These are phyloP conservation scores for Hermaeophaga mercurialis DNA, from an alignment of 2,888 invertebrate genomes.

Conservation along the genomic window DNA sequence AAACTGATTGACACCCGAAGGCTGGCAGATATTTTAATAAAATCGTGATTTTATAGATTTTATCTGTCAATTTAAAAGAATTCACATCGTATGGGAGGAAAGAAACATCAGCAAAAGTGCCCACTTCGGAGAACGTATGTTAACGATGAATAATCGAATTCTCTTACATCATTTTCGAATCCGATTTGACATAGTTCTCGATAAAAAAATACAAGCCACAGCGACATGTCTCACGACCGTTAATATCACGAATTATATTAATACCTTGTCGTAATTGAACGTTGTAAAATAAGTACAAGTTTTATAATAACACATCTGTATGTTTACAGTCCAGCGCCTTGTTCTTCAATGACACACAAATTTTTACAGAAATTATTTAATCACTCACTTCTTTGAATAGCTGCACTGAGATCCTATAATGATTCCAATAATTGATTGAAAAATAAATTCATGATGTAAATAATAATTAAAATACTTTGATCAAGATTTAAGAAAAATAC, in stretches of 20 bases:
- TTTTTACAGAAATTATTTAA: too few relatives aligned
- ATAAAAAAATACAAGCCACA: conserved; percentile 12
- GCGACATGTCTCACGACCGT: conserved; percentile 22
- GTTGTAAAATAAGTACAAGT: conserved; percentile 8
- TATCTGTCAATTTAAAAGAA: conserved; percentile 26
- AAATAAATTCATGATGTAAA: too few relatives aligned
- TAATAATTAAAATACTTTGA: too few relatives aligned
- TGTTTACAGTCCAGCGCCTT: neutral
- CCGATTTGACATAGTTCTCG: conserved; percentile 19
- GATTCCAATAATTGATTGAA: too few relatives aligned
- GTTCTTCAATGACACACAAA: neutral
- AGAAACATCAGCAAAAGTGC: conserved; percentile 15
- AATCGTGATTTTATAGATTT: conserved; percentile 30
- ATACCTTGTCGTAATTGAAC: conserved; percentile 18
- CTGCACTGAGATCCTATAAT: too few relatives aligned
- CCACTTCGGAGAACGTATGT: conserved; percentile 7
- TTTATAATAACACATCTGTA: conserved; percentile 6
- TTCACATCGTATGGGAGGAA: conserved; percentile 30
- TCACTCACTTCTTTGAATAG: too few relatives aligned
- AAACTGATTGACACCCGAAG: conserved; percentile 25
- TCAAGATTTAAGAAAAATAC: too few relatives aligned
- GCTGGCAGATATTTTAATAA: conserved; percentile 24
- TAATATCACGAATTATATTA: conserved; percentile 26
- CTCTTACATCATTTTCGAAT: conserved; percentile 23
- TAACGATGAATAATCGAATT: conserved; percentile 18